Evolutionary conservation across 2,797 vertebrate genomes (phyloP).

Genomic region (Dicrostonyx torquatus): DNA sequence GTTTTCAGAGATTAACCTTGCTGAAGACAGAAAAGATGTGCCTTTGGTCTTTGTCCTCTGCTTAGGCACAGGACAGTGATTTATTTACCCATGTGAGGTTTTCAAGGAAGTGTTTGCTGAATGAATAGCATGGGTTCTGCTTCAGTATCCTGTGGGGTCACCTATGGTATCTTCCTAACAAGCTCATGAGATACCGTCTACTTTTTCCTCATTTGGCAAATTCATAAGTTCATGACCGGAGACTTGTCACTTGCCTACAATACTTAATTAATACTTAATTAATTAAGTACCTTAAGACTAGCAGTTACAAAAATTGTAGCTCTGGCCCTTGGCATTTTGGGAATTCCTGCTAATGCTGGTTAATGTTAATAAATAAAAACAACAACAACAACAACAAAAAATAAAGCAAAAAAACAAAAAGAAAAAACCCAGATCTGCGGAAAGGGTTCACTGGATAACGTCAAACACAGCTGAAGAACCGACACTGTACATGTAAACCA

Average conservation of each 20-base stretch:
- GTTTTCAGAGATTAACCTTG: neutral
- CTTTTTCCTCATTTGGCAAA: conserved; percentile 25
- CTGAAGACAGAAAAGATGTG: neutral
- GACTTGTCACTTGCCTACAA: neutral
- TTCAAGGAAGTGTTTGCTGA: conserved; percentile 10
- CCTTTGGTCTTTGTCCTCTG: neutral
- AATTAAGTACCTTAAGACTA: too few species aligned
- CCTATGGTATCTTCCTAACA: neutral
- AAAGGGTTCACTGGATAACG: neutral
- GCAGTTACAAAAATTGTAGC: too few species aligned
- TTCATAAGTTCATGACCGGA: neutral
- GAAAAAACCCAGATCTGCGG: neutral
- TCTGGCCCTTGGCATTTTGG: too few species aligned
- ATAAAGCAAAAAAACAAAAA: too few species aligned
- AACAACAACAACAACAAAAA: too few species aligned
- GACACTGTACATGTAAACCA: neutral
- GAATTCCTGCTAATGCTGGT: too few species aligned
- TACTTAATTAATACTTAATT: too few species aligned
- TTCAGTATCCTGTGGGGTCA: neutral
- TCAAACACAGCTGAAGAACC: neutral
- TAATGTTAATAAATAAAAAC: too few species aligned
- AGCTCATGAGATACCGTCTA: neutral
- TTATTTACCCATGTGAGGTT: neutral
- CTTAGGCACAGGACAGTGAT: neutral
- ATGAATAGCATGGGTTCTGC: neutral